Percentiles rank a stretch among this genome's conserved stretches.
These are phyloP conservation scores for Gobio occitaniae DNA, from an alignment of 2,797 vertebrate species.

Conservation along the genomic window DNA sequence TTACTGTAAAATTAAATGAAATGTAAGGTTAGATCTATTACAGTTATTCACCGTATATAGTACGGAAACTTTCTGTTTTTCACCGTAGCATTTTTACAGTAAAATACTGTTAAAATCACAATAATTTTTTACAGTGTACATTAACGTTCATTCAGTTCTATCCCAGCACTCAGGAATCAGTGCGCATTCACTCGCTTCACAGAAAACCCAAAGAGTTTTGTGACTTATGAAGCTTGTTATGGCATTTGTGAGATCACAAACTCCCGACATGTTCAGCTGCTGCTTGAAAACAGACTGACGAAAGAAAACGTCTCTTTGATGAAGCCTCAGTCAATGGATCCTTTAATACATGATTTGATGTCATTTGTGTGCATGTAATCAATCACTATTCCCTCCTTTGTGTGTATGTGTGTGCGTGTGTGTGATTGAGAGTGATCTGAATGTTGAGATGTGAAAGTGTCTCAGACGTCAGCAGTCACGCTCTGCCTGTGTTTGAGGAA, in stretches of 20 bases:
- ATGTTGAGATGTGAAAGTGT: slow-evolving; percentile 37
- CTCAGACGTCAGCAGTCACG: slow-evolving; percentile 15
- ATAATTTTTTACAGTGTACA: too few species aligned
- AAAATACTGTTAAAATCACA: too few species aligned
- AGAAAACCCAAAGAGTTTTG: too few species aligned
- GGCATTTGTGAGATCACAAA: too few species aligned
- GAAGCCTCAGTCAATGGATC: not conserved
- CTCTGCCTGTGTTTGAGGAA: slow-evolving; percentile 43
- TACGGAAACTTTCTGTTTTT: too few species aligned
- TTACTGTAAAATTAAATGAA: too few species aligned
- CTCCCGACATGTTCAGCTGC: not conserved
- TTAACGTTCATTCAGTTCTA: too few species aligned
- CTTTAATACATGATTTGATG: not conserved
- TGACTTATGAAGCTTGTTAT: too few species aligned
- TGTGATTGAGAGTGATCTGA: slow-evolving; percentile 33
- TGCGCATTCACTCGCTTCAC: not conserved
- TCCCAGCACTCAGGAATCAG: not conserved
- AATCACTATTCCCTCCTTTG: not conserved
- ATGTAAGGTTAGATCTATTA: too few species aligned
- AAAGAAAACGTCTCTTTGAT: not conserved
- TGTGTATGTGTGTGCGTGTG: not conserved
- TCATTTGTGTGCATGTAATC: not conserved
- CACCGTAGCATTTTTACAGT: too few species aligned
- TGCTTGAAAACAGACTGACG: not conserved
- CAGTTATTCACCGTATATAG: too few species aligned